A percentile compares a stretch with the other conserved stretches of the same genome.
Conservation (phyloP, 2,113 vertebrate genomes). For the Tricholaema leucomelas region DNA sequence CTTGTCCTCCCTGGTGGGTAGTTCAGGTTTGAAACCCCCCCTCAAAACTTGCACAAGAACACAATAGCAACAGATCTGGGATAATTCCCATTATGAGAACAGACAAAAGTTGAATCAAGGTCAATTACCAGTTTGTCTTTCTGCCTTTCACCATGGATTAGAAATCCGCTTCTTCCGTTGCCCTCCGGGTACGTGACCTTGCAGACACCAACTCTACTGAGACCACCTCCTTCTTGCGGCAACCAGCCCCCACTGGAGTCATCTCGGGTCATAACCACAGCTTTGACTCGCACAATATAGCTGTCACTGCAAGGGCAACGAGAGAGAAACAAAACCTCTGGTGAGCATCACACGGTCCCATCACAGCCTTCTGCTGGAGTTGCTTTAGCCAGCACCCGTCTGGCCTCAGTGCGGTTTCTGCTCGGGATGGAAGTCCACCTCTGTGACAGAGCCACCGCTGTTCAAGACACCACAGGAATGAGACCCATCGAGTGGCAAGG, state of each 20-base stretch:
- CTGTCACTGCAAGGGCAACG: constrained; percentile 88
- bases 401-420: rapidly evolving
- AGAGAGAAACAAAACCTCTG: constrained; percentile 56
- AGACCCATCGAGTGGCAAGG: not conserved
- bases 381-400: not conserved
- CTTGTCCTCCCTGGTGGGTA: not conserved
- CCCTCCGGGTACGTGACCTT: constrained; percentile 89
- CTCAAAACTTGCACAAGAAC: not conserved
- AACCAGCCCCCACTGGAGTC: constrained; percentile 99
- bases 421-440: not conserved
- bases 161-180: constrained; percentile 90
- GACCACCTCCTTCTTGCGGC: constrained; percentile 96
- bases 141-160: constrained; percentile 96
- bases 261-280: constrained; percentile 99
- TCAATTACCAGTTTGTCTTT: constrained; percentile 95
- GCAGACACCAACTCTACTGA: constrained; percentile 97
- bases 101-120: constrained; percentile 52
- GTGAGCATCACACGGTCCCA: constrained; percentile 32
- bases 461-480: not conserved
- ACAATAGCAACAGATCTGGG: constrained; percentile 28
- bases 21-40: not conserved
- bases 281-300: constrained; percentile 99
- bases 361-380: rapidly evolving
- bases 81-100: constrained; percentile 32
- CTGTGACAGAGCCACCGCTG: rapidly evolving